phyloP scores from a whole-genome alignment of 2,797 vertebrate genomes.

The Gymnothorax javanicus region DNA sequence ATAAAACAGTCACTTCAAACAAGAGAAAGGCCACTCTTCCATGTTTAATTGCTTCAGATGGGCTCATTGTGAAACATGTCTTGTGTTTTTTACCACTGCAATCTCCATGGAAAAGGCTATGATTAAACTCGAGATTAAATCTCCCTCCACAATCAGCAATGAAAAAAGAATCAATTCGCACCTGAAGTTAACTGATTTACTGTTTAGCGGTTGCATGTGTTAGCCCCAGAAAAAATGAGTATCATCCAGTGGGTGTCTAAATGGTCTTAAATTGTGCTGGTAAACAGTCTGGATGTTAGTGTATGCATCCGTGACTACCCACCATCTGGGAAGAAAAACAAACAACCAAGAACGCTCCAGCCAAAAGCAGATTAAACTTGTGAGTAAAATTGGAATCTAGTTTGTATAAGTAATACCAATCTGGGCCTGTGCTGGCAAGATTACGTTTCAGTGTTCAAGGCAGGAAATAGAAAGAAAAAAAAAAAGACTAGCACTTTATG shows the following conservation, averaged over 20 bases:
- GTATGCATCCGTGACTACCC: neutral
- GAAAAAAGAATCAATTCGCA: neutral
- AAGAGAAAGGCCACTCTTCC: neutral
- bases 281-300: neutral
- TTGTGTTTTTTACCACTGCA: neutral
- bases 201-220: neutral
- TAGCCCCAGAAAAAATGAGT: neutral
- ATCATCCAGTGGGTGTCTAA: neutral
- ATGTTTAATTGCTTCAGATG: neutral
- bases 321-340: neutral
- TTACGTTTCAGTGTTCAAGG: neutral
- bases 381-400: slow-evolving; percentile 27
- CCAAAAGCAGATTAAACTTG: slow-evolving; percentile 30
- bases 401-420: slow-evolving; percentile 5
- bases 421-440: neutral
- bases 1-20: neutral
- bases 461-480: slow-evolving; percentile 3
- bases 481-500: slow-evolving; percentile 6
- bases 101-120: neutral
- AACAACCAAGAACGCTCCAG: neutral
- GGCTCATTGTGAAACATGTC: neutral
- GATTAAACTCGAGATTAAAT: neutral
- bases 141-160: neutral
- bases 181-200: neutral
- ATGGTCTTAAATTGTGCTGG: neutral